Evolutionary conservation across 2,797 vertebrate species (phyloP).

Genomic region (Onychomys torridus): DNA sequence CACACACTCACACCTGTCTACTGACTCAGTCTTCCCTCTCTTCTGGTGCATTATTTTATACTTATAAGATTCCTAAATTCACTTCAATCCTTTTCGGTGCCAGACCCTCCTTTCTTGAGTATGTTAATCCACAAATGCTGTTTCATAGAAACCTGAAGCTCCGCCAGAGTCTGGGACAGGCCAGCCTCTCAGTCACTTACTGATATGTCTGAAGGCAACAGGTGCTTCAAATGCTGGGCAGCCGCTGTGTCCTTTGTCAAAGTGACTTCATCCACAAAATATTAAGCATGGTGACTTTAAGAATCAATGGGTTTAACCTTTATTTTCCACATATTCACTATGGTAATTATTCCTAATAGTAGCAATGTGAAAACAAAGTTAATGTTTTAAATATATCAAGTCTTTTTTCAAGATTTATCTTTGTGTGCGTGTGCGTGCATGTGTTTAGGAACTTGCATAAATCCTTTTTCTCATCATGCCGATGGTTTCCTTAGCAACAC

Average conservation of each 20-base stretch:
- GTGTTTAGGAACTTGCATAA: neutral
- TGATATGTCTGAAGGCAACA: slow-evolving; percentile 60
- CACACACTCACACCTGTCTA: neutral
- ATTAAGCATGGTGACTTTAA: slow-evolving; percentile 13
- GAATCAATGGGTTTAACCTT: neutral
- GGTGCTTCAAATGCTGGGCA: slow-evolving; percentile 53
- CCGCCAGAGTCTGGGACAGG: neutral
- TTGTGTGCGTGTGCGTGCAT: neutral
- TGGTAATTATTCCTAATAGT: neutral
- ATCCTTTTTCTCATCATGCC: slow-evolving; percentile 38
- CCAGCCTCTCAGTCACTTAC: slow-evolving; percentile 15
- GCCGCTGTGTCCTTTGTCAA: neutral
- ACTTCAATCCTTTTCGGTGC: slow-evolving; percentile 36
- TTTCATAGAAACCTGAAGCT: slow-evolving; percentile 15
- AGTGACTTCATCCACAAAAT: slow-evolving; percentile 38
- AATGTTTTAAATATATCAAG: slow-evolving; percentile 4
- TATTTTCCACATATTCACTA: neutral
- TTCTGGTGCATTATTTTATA: slow-evolving; percentile 16
- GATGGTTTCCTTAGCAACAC: neutral
- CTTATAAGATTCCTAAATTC: slow-evolving; percentile 38
- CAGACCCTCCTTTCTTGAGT: slow-evolving; percentile 17
- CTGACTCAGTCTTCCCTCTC: neutral
- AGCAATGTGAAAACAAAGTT: neutral
- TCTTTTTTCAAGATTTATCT: neutral
- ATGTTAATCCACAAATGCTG: slow-evolving; percentile 25